Evolutionary conservation across 2,888 invertebrate genomes (phyloP).

Genomic region (Drosophila nigritarsus): DNA sequence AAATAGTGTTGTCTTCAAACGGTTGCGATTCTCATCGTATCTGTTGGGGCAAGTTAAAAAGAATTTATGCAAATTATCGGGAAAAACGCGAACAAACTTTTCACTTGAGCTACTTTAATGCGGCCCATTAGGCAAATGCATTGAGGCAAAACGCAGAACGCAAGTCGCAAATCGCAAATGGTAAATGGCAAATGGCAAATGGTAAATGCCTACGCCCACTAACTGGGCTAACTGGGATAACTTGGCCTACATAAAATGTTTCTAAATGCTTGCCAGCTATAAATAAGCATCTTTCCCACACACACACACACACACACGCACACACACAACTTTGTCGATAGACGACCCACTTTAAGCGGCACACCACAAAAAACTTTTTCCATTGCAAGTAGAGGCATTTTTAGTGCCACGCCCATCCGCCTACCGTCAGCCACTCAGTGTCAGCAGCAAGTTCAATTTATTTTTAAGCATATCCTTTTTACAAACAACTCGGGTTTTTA

Average conservation of each 20-base stretch:
- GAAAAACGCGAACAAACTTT: conserved; percentile 57
- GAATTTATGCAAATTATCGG: conserved; percentile 64
- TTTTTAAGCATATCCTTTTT: conserved; percentile 72
- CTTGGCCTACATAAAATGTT: conserved; percentile 66
- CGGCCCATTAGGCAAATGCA: conserved; percentile 75
- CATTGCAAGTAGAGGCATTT: conserved; percentile 6
- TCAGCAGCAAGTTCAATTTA: conserved; percentile 76
- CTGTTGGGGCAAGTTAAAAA: conserved; percentile 57
- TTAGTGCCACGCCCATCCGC: conserved; percentile 26
- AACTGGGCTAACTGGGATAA: conserved; percentile 1
- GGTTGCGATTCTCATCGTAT: conserved; percentile 85
- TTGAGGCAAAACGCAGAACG: conserved; percentile 45
- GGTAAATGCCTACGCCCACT: conserved; percentile 25
- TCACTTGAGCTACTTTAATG: conserved; percentile 71
- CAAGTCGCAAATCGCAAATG: background rate
- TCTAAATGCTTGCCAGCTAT: conserved; percentile 69
- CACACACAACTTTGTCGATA: conserved; percentile 27
- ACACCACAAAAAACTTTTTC: conserved; percentile 42
- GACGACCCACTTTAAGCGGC: conserved; percentile 45
- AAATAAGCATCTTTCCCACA: conserved; percentile 52
- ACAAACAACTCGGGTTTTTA: conserved; percentile 40
- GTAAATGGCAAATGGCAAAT: conserved; percentile 7
- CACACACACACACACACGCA: conserved; percentile 13
- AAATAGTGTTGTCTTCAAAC: conserved; percentile 88
- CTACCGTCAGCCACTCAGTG: conserved; percentile 38